Base-by-base conservation (phyloP, 2,888 invertebrate species). In the Clivina fossor region DNA sequence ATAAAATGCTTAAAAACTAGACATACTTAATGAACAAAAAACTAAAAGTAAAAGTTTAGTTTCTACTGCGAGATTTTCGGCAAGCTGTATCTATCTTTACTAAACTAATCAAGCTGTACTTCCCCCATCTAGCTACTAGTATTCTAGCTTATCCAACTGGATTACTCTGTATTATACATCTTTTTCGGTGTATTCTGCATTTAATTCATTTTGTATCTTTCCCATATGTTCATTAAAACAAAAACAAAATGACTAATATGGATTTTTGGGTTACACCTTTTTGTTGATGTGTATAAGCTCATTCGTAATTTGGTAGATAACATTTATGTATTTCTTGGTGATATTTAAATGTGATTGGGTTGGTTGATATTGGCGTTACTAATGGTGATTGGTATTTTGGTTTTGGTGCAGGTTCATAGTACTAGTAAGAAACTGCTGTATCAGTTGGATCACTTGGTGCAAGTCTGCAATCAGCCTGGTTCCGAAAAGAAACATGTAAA, bases 371-470 rank as follows among this genome's bases (percentile, higher is more conserved):
- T 28, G 40, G 40, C n/a, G n/a, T 33, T 33, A 56, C 59, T 64
- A 56, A 55, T 62, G 71, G 71, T 69, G 69, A n/a, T n/a, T n/a
- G n/a, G n/a, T n/a, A n/a, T n/a, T n/a, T 70, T 71, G 71, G 71
- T 70, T 64, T 69, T 60, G 68, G 69, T 73, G 72, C 76, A 91
- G 90, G 90, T 92, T 68, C 94, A 95, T 80, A 93, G 92, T 69
- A 94, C 93, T 66, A 93, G 93, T 79, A 94, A 95, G 80, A 94
- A 94, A 78, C 82, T 95, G 70, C 84, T 95, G 66, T 94, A 94
- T 76, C 94, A 95, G 75, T 81, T 95, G 71, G 94, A 95, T 77
- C 93, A 93, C 75, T 81, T 95, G 76, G 93, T 94, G 69, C 94
- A 94, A 83, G 90, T 94, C 72, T 94, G 93, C 80, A 93, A 93